phyloP scores from a whole-genome alignment of 2,797 vertebrate genomes.

The Sciaenops ocellatus region DNA sequence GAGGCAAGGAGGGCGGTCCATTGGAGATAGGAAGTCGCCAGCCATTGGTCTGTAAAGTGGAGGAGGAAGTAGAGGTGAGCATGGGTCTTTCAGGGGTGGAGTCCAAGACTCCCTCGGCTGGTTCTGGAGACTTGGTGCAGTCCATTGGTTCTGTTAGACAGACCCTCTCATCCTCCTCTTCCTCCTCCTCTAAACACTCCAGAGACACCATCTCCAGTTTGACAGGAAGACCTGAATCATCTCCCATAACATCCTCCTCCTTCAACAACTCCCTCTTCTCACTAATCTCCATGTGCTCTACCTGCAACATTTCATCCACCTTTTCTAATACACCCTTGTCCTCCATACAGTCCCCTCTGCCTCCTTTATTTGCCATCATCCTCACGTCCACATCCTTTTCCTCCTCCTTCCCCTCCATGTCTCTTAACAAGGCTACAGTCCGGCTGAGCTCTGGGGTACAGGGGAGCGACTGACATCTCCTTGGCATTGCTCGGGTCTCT shows the following conservation, averaged over 20 bases:
- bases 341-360: neutral
- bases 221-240: slow-evolving; percentile 69
- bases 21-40: slow-evolving; percentile 81
- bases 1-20: slow-evolving; percentile 76
- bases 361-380: neutral
- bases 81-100: slow-evolving; percentile 41
- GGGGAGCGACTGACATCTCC: slow-evolving; percentile 89
- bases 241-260: slow-evolving; percentile 7
- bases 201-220: slow-evolving; percentile 82
- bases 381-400: fast-evolving
- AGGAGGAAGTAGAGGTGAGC: slow-evolving; percentile 69
- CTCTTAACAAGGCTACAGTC: slow-evolving; percentile 47
- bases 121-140: slow-evolving; percentile 85
- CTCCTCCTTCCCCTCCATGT: slow-evolving; percentile 2
- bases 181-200: slow-evolving; percentile 75
- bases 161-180: slow-evolving; percentile 56
- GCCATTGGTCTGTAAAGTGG: slow-evolving; percentile 69
- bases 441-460: slow-evolving; percentile 83
- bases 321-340: neutral
- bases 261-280: slow-evolving; percentile 47
- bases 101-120: slow-evolving; percentile 62
- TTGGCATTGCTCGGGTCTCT: slow-evolving; percentile 58
- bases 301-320: slow-evolving; percentile 18
- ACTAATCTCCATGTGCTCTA: slow-evolving; percentile 1
- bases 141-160: slow-evolving; percentile 85